Evolutionary conservation across 2,113 vertebrate species (phyloP).

Genomic region (Cyprinus carpio): DNA sequence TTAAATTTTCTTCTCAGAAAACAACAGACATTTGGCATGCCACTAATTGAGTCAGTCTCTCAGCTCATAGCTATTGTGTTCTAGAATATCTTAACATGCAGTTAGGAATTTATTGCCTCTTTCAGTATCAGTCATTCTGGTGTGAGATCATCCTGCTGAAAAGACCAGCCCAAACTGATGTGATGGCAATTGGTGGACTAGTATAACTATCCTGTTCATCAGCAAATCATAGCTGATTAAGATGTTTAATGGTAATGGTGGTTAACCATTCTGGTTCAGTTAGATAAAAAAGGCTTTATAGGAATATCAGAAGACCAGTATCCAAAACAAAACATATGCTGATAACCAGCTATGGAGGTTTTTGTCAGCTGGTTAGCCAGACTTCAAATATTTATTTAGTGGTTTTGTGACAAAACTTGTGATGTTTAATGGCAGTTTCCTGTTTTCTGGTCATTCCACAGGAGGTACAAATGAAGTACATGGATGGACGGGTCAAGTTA

Average conservation of each 20-base stretch:
- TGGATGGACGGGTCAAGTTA: slow-evolving; percentile 86
- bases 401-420: neutral
- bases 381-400: neutral
- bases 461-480: slow-evolving; percentile 91
- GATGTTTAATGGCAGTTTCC: slow-evolving; percentile 1
- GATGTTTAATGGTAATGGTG: too few species aligned
- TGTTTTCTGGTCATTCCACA: slow-evolving; percentile 57
- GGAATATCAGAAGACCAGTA: too few species aligned
- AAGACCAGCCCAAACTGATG: neutral
- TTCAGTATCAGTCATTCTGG: neutral
- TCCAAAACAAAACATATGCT: too few species aligned
- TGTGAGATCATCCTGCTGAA: neutral
- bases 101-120: neutral
- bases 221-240: neutral
- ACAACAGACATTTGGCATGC: slow-evolving; percentile 69
- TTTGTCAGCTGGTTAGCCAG: too few species aligned
- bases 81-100: slow-evolving; percentile 45
- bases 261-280: too few species aligned
- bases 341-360: too few species aligned
- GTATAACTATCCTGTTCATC: neutral
- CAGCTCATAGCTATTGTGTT: slow-evolving; percentile 14
- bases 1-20: slow-evolving; percentile 61
- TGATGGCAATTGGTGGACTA: neutral
- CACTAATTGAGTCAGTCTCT: slow-evolving; percentile 65
- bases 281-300: too few species aligned